These are phyloP conservation scores for Dexiosoma caninum DNA, from an alignment of 2,888 invertebrate genomes.

Conservation along the genomic window DNA sequence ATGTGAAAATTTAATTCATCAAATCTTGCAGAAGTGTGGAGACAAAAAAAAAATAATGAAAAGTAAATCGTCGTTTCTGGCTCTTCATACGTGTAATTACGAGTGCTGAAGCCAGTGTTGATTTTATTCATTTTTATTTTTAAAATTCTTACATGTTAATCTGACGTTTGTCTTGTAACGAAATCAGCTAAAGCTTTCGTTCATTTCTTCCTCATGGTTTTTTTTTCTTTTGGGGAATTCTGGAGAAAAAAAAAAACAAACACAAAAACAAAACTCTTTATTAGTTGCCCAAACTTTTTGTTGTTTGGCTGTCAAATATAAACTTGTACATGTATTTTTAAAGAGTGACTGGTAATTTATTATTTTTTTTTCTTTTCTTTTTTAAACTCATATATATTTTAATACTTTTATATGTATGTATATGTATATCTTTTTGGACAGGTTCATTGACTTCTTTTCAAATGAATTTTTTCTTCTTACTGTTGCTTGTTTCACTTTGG, in stretches of 20 bases:
- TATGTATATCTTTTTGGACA: constrained; percentile 66
- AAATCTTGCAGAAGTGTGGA: background rate
- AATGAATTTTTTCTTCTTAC: constrained; percentile 19
- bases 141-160: constrained; percentile 49
- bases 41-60: background rate
- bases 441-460: constrained; percentile 75
- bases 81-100: background rate
- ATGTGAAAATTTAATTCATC: constrained; percentile 29
- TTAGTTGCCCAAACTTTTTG: constrained; percentile 36
- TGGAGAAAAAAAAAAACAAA: background rate
- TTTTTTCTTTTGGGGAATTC: constrained; percentile 14
- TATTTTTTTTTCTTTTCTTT: constrained; percentile 52
- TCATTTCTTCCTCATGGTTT: constrained; percentile 37
- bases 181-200: constrained; percentile 48
- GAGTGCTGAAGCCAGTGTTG: constrained; percentile 12
- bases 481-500: constrained; percentile 52
- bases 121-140: constrained; percentile 25
- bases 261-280: constrained; percentile 16
- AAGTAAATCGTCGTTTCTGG: background rate
- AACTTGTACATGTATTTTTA: constrained; percentile 51
- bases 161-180: constrained; percentile 26
- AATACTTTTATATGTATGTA: constrained; percentile 59
- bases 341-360: constrained; percentile 57
- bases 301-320: constrained; percentile 46
- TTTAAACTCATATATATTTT: constrained; percentile 40